phyloP scores from a whole-genome alignment of 2,888 invertebrate species.

The Glaucopsyche alexis region DNA sequence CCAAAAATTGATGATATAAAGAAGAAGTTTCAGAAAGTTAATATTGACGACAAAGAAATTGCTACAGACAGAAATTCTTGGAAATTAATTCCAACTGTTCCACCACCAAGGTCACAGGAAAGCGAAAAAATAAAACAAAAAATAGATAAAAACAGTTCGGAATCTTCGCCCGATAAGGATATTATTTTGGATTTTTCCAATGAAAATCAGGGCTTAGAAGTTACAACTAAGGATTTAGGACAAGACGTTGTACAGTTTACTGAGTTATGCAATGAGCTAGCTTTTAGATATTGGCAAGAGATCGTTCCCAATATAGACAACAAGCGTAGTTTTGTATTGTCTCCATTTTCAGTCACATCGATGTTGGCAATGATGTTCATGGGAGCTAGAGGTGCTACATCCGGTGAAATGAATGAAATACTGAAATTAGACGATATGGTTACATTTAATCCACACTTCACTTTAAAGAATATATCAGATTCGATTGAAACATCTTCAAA shows the following conservation, averaged over 20 bases:
- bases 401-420: constrained; percentile 94
- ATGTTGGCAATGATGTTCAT: constrained; percentile 94
- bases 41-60: constrained; percentile 69
- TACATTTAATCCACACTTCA: constrained; percentile 93
- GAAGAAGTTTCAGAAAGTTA: constrained; percentile 73
- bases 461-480: constrained; percentile 91
- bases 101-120: constrained; percentile 71
- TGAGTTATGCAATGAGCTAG: constrained; percentile 90
- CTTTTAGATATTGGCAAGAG: constrained; percentile 90
- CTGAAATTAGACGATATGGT: constrained; percentile 92
- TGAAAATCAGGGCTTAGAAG: constrained; percentile 85
- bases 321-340: constrained; percentile 88
- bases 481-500: constrained; percentile 84
- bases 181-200: constrained; percentile 65
- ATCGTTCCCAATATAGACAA: constrained; percentile 86
- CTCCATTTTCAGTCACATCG: constrained; percentile 91
- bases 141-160: constrained; percentile 50
- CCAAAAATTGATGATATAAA: constrained; percentile 71
- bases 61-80: constrained; percentile 71
- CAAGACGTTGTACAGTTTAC: constrained; percentile 89
- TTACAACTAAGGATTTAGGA: constrained; percentile 85
- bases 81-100: constrained; percentile 80
- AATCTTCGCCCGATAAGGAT: constrained; percentile 57
- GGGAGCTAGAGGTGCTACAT: constrained; percentile 91
- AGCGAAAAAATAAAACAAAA: constrained; percentile 62